A percentile compares a stretch with the other conserved stretches of the same genome.
Conservation (phyloP, 2,113 vertebrate species). For the Chaetops frenatus region DNA sequence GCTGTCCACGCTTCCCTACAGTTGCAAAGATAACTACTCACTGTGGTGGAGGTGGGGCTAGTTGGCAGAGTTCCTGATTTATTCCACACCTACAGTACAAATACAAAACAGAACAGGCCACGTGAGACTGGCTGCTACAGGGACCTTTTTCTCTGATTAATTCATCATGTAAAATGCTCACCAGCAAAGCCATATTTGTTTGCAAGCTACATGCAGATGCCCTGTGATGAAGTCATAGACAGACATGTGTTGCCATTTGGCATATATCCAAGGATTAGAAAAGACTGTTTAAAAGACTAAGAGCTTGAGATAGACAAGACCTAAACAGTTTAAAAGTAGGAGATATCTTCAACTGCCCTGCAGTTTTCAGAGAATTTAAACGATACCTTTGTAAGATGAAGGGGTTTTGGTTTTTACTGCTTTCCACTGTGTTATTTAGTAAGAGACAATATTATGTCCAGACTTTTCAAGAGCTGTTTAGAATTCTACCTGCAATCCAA, state of each 20-base stretch:
- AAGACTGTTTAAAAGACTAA: conserved; percentile 9
- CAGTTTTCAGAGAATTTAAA: not conserved
- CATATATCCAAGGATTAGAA: conserved; percentile 2
- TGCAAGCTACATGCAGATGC: conserved; percentile 47
- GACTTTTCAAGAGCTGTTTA: not conserved
- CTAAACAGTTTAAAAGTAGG: not conserved
- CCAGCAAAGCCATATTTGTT: conserved; percentile 56
- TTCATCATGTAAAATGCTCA: conserved; percentile 49
- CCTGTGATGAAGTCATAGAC: conserved; percentile 46
- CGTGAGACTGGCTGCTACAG: conserved; percentile 44
- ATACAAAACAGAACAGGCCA: conserved; percentile 61
- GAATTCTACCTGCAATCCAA: not conserved
- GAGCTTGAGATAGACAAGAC: not conserved
- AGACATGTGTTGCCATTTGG: conserved; percentile 11
- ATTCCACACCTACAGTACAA: conserved; percentile 72
- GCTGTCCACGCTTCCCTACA: conserved; percentile 47
- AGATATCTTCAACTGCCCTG: not conserved
- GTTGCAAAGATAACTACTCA: conserved; percentile 59
- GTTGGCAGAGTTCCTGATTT: conserved; percentile 73
- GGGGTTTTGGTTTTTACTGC: not conserved
- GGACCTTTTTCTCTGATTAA: conserved; percentile 36
- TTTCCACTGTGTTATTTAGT: not conserved
- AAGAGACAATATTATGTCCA: not conserved
- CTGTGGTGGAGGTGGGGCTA: conserved; percentile 71
- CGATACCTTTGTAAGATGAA: not conserved